phyloP scores from a whole-genome alignment of 2,797 vertebrate genomes.

The Xiphophorus birchmanni region DNA sequence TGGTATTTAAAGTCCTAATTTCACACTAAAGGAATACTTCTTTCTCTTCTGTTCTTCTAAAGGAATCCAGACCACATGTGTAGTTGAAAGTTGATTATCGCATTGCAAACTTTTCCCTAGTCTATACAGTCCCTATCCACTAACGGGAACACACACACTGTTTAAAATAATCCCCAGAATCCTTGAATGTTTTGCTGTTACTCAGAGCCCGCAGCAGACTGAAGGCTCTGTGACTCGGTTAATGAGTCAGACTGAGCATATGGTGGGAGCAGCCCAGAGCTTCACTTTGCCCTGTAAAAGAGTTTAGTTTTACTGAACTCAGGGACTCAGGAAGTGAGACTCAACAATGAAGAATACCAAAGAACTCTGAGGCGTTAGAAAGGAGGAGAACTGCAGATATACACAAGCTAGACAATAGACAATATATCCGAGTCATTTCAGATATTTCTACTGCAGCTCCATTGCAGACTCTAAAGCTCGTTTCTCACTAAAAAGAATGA shows the following conservation, averaged over 20 bases:
- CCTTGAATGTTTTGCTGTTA: neutral
- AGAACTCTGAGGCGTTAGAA: neutral
- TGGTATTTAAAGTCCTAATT: too few species aligned
- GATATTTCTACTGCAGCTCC: neutral
- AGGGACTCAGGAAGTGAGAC: neutral
- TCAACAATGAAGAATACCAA: neutral
- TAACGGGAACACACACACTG: neutral
- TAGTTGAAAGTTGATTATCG: neutral
- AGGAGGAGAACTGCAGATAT: neutral
- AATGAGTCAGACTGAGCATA: neutral
- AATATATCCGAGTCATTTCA: neutral
- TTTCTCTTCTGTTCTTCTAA: neutral
- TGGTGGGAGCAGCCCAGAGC: neutral
- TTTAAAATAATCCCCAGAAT: neutral
- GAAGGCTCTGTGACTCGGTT: neutral
- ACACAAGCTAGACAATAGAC: neutral
- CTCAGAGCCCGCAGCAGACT: neutral
- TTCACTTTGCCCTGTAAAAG: neutral
- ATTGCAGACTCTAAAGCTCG: neutral
- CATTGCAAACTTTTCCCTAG: neutral
- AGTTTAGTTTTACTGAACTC: neutral
- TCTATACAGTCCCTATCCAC: neutral
- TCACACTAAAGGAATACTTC: too few species aligned
- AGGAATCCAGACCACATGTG: neutral
- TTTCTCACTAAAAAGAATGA: too few species aligned